Base-by-base conservation (phyloP, 2,113 vertebrate genomes). In the Sapayoa aenigma region DNA sequence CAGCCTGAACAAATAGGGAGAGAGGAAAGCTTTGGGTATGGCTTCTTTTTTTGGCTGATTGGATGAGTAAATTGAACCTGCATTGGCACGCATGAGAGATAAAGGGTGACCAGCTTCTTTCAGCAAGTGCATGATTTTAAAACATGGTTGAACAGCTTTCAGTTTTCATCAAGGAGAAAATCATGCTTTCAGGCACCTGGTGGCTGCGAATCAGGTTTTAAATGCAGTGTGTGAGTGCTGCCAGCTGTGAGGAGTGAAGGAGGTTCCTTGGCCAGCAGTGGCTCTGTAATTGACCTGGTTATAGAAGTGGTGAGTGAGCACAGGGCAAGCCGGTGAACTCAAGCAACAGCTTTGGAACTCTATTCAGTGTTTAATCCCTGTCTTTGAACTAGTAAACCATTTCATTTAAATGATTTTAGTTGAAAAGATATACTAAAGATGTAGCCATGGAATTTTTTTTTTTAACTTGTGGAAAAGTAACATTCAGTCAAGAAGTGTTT, bases 141-240 rank as follows among this genome's bases (percentile, higher is more conserved):
- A 27, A 41, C 0, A 0, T 15, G 28, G 14, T 11, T 75, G 63
- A 62, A 28, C 0, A 0, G 33, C 66, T 86, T n/a, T 28, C 59
- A 30, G 17, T 68, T 84, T 75, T 27, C 12, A 42, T 17, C 21
- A 42, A 47, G 72, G 37, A 41, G 55, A 13, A 72, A 53, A 35
- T 46, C 0, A 0, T 87, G 37, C 39, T 82, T 75, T 55, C 44
- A 52, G 33, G 49, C 24, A 52, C 33, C 20, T 60, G 18, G 22
- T 82, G 27, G 10, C 49, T 87, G 24, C 35, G 84, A 60, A 74
- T n/a, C 11, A 37, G 55, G 12, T 42, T 49, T 35, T 24, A 77
- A 39, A 72, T 39, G 41, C 59, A 84, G 30, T 41, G 15, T 65
- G 42, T 81, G 8, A n/a, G 21, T 0, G 1, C 33, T 91, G 77